phyloP scores from a whole-genome alignment of 2,113 vertebrate species.

The Tautogolabrus adspersus region DNA sequence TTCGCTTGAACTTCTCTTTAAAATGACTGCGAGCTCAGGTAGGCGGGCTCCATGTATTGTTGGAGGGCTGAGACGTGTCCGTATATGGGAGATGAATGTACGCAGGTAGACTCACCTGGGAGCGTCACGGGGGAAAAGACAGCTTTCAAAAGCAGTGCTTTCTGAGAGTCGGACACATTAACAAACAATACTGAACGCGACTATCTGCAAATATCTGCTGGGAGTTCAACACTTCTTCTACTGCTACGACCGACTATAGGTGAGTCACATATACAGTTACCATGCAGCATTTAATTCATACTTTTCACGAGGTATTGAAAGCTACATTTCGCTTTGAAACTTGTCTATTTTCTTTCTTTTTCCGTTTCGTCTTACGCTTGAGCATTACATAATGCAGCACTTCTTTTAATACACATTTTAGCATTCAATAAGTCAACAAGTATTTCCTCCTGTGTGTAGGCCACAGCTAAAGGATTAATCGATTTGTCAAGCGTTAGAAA shows the following conservation, averaged over 20 bases:
- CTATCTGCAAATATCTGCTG: background rate
- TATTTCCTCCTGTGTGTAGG: too few relatives aligned
- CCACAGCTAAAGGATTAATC: too few relatives aligned
- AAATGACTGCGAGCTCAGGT: background rate
- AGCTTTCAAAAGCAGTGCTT: too few relatives aligned
- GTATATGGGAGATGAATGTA: conserved; percentile 15
- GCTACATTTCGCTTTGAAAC: too few relatives aligned
- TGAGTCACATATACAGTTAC: conserved; percentile 13
- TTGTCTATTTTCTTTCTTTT: too few relatives aligned
- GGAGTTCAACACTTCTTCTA: background rate
- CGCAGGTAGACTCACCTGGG: background rate
- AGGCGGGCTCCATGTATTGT: background rate
- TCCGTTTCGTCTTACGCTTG: too few relatives aligned
- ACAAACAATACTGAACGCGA: rapidly evolving
- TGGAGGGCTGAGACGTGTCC: background rate
- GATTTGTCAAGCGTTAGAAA: too few relatives aligned
- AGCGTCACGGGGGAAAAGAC: background rate
- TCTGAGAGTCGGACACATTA: background rate
- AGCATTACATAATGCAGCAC: too few relatives aligned
- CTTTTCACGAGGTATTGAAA: too few relatives aligned
- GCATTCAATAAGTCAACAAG: too few relatives aligned
- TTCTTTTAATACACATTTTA: too few relatives aligned
- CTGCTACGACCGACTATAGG: conserved; percentile 8
- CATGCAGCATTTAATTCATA: too few relatives aligned
- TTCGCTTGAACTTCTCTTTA: rapidly evolving